Percentiles rank a stretch among this genome's conserved stretches.
These are phyloP conservation scores for Danio albolineatus DNA, from an alignment of 2,797 vertebrate species.

Conservation along the genomic window DNA sequence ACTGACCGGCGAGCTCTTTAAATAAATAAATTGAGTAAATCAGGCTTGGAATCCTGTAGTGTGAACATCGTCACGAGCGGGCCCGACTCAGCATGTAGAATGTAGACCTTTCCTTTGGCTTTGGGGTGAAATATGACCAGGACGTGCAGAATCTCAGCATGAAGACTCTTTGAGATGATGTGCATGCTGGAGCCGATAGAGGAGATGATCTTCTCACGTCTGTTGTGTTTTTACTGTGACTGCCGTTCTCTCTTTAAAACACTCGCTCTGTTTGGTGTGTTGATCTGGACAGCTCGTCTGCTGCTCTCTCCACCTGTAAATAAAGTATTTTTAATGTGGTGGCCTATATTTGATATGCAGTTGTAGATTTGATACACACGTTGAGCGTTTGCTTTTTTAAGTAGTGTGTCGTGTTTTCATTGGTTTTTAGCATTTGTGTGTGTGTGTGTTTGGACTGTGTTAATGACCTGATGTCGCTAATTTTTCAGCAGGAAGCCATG, in stretches of 20 bases:
- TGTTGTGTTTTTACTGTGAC: slow-evolving; percentile 86
- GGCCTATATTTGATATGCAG: slow-evolving; percentile 68
- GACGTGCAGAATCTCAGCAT: neutral
- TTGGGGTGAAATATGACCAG: neutral
- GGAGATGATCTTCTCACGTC: slow-evolving; percentile 80
- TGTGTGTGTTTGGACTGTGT: slow-evolving; percentile 76
- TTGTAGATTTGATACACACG: slow-evolving; percentile 57
- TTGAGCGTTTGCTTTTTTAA: slow-evolving; percentile 58
- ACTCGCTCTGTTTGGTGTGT: slow-evolving; percentile 90
- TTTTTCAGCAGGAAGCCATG: slow-evolving; percentile 59
- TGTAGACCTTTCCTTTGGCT: neutral
- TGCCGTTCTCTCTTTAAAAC: slow-evolving; percentile 68
- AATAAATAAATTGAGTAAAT: too few relatives aligned
- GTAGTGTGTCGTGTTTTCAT: slow-evolving; percentile 60
- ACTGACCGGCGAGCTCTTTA: too few relatives aligned
- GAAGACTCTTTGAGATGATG: slow-evolving; percentile 74
- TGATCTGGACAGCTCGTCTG: slow-evolving; percentile 92
- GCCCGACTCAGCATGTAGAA: too few relatives aligned
- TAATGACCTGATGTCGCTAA: slow-evolving; percentile 63
- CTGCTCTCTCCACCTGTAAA: slow-evolving; percentile 85
- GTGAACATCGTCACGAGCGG: too few relatives aligned
- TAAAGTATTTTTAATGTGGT: slow-evolving; percentile 72
- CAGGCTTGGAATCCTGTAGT: too few relatives aligned
- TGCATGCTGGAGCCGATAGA: slow-evolving; percentile 85
- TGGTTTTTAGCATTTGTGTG: slow-evolving; percentile 69